Percentiles rank a stretch among this genome's conserved stretches.
Conservation (phyloP, 2,113 vertebrate genomes). For the Ammodytes dubius region DNA sequence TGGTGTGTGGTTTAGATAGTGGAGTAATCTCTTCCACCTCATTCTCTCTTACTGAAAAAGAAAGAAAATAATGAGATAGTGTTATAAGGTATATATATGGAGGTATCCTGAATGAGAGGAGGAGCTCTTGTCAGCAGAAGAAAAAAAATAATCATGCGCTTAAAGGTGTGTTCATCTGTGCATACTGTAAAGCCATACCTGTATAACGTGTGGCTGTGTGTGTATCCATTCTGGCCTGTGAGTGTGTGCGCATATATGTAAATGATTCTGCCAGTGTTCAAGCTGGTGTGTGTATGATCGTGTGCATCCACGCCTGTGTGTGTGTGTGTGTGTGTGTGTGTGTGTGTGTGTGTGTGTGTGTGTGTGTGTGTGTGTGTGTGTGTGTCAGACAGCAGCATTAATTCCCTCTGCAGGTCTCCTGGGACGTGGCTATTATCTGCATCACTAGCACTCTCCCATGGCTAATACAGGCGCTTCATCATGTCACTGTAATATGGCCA, state of each 20-base stretch:
- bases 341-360: constrained; percentile 42
- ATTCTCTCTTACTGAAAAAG: constrained; percentile 44
- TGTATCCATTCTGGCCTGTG: not conserved
- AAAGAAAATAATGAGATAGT: constrained; percentile 29
- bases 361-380: constrained; percentile 39
- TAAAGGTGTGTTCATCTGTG: constrained; percentile 37
- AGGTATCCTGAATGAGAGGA: constrained; percentile 37
- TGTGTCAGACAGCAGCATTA: constrained; percentile 76
- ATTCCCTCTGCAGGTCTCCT: constrained; percentile 73
- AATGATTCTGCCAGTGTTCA: constrained; percentile 47
- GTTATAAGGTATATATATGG: constrained; percentile 18
- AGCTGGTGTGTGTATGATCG: constrained; percentile 5
- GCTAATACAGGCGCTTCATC: constrained; percentile 79
- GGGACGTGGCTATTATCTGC: constrained; percentile 82
- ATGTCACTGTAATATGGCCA: constrained; percentile 79
- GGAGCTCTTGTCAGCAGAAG: constrained; percentile 33
- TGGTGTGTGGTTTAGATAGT: constrained; percentile 21
- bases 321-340: constrained; percentile 28
- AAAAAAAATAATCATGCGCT: constrained; percentile 38
- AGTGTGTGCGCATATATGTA: constrained; percentile 40
- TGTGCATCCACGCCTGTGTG: constrained; percentile 30
- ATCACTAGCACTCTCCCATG: constrained; percentile 80
- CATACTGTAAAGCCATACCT: not conserved
- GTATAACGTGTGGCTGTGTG: constrained; percentile 1
- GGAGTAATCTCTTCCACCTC: constrained; percentile 61